Evolutionary conservation across 2,113 vertebrate species (phyloP).

Genomic region (Ariopsis seemanni): DNA sequence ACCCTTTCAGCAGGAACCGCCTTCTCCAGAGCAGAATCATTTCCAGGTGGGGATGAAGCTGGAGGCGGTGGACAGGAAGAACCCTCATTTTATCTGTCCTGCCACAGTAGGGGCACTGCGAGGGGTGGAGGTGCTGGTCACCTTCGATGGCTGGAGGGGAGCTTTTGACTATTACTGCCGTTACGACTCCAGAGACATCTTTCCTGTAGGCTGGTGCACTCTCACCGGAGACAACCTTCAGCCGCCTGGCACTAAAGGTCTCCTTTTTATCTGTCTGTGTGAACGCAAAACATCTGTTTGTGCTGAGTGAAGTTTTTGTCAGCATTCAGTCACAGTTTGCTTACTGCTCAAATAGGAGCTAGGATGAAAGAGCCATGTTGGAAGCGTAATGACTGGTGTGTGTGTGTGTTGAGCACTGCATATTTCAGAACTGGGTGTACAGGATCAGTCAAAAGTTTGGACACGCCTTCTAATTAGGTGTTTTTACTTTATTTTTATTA

Average conservation of each 20-base stretch:
- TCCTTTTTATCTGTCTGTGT: slow-evolving; percentile 8
- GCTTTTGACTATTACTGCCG: slow-evolving; percentile 99
- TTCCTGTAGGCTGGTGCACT: slow-evolving; percentile 96
- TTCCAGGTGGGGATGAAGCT: slow-evolving; percentile 98
- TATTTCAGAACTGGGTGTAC: not conserved
- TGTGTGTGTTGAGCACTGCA: not conserved
- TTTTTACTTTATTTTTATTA: too few relatives aligned
- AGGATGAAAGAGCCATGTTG: not conserved
- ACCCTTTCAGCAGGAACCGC: slow-evolving; percentile 84
- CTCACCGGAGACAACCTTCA: slow-evolving; percentile 99
- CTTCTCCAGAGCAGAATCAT: slow-evolving; percentile 92
- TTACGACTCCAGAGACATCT: slow-evolving; percentile 97
- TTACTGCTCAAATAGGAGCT: not conserved
- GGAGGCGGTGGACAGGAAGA: slow-evolving; percentile 98
- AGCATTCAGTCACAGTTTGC: not conserved
- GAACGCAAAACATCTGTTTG: not conserved
- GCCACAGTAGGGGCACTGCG: slow-evolving; percentile 96
- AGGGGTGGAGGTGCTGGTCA: slow-evolving; percentile 96
- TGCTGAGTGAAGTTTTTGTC: not conserved
- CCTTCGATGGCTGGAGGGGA: slow-evolving; percentile 98
- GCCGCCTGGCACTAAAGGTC: slow-evolving; percentile 96
- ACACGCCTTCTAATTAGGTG: too few relatives aligned
- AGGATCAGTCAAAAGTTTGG: too few relatives aligned
- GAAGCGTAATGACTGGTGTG: not conserved
- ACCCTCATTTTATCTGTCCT: slow-evolving; percentile 98